Evolutionary conservation across 2,113 vertebrate species (phyloP), one percentile per base, ranked within the genome.

Genomic region (Pedetes capensis): DNA sequence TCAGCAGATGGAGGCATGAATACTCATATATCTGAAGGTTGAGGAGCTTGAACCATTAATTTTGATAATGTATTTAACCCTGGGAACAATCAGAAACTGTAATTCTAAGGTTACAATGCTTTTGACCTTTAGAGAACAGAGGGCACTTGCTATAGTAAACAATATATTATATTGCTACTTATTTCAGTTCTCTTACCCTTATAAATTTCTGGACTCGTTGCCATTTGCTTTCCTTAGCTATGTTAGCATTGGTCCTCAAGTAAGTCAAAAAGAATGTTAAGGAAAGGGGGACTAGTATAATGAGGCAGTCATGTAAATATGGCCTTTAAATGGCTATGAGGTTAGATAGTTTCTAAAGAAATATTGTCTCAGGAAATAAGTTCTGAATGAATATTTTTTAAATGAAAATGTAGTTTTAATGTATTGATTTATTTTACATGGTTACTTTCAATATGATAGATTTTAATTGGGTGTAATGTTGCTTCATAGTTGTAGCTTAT

Each of bases 21-120:
- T 98, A 98, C 98, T 98, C 98, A 97, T 99, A 98, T 99, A 99
- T 99, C 98, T 99, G 98, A 99, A 98, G 98, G 98, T 98, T 98
- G 98, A 98, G 98, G 98, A 97, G 98, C 98, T 98, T 97, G 93
- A 99, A 98, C 99, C 98, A 99, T 99, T 99, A 98, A 99, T 99
- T 99, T 98, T 98, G 98, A 99, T 99, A 99, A 99, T 99, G 98
- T 99, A 98, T 99, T 99, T 99, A 99, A 99, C 99, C 99, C 99
- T 99, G 99, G 99, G 99, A 99, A 99, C 99, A 99, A 99, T 98
- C 98, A 98, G 98, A 99, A 99, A 99, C 98, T 99, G 96, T 98
- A 99, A 98, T 98, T 99, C 98, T 98, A 98, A 99, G 99, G 98
- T 99, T 98, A 97, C 97, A 98, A 97, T 98, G 98, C 96, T 98